Base-by-base conservation (phyloP, 1,140 invertebrate genomes). In the Tribolium castaneum region DNA sequence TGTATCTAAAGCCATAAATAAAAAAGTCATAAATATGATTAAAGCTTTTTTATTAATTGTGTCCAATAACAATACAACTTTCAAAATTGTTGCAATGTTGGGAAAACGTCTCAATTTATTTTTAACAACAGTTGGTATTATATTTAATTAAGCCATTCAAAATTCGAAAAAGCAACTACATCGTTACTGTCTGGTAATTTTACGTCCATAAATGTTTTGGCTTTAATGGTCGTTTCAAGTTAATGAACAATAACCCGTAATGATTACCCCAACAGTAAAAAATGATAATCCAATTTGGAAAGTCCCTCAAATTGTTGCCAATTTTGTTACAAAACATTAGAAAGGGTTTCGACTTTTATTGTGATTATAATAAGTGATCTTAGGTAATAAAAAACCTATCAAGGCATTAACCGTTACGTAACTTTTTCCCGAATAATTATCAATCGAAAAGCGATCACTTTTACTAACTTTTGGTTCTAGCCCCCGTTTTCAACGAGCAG, bases 401-500 rank as follows among this genome's bases (percentile, higher is more conserved):
- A 45, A 10, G 7, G 9, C 7, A 45, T 45, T 45, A 45, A 9
- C 2, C 7, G n/a, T 30, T 30, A 30, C 25, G 9, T 45, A 45
- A 39, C 34, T 6, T 7, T 39, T 10, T 39, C n/a, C n/a, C n/a
- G n/a, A n/a, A 6, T 50, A 16, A 25, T 56, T 10, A 75, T 19
- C 2, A 52, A 70, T 83, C 80, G 9, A 45, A 45, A 45, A 45
- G 0, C 39, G 39, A 39, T 39, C 34, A 39, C 34, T 1, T 39
- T 39, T 3, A 39, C 34, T 2, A 19, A 19, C 25, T 45, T 45
- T 45, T 45, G 0, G 9, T 88, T 89, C 70, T 86, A 94, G 91
- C 97, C 97, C 5, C 91, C 93, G 39, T 95, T 95, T 85, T 94
- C 93, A 9, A 90, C 91, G 22, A 90, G 92, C 45, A 89, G 96